Evolutionary conservation across 2,888 invertebrate species (phyloP), one percentile per base, ranked within the genome.

Genomic region (Dastarcus helophoroides): DNA sequence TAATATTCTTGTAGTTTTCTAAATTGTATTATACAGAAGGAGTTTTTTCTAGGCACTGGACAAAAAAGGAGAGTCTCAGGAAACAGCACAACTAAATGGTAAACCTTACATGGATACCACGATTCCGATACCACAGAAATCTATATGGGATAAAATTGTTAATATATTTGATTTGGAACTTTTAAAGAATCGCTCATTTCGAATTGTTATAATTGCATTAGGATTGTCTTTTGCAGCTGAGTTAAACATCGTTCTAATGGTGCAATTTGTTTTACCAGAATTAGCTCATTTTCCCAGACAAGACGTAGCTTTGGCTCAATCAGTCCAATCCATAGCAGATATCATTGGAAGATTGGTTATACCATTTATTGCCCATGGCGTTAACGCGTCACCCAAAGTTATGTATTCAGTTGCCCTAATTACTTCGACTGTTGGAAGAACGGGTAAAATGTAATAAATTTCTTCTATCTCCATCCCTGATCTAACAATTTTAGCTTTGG

Each of bases 161-260:
- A 42, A 47, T 24, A 35, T 50, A 14, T 54, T 60, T 41, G 51
- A 60, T 42, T 44, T 61, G 13, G 53, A 53, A 31, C 41, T 61
- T 26, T 46, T 61, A 17, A 49, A 49, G 37, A 49, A 58, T 32
- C 30, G 45, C 28, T 43, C 50, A 5, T 59, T 54, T 40, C 49
- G 58, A 12, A 39, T 56, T 22, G 41, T 46, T 8, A 43, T 54
- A 9, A 32, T 58, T 34, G 63, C 64, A 15, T 50, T 63, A 49
- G 58, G 62, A n/a, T 39, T 67, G 10, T 63, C 59, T 13, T 65
- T 62, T 33, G 64, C 63, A 11, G 57, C 66, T 2, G 67, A 67
- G 41, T 47, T 63, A 3, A 67, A 67, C 43, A 62, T 64, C 24
- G 56, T 63, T 30, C 39, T 64, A 9, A 63, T 65, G 58, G 56